These are phyloP conservation scores for Polyploca ridens DNA, from an alignment of 2,888 invertebrate species.

Conservation along the genomic window DNA sequence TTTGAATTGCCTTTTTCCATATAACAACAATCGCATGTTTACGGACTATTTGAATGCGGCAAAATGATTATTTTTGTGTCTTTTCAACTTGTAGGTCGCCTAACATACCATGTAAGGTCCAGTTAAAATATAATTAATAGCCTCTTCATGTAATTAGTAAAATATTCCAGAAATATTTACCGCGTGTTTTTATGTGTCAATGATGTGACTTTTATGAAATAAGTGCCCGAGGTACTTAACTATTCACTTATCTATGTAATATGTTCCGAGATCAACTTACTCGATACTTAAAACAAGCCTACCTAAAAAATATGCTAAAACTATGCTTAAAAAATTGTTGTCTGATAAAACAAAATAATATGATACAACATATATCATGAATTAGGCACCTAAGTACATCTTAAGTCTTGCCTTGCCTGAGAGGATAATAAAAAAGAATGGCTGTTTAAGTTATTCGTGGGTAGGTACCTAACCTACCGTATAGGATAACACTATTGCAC, in stretches of 20 bases:
- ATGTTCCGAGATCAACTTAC: no score
- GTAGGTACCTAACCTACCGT: background rate
- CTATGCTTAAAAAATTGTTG: no score
- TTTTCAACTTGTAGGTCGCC: slow-evolving; percentile 37
- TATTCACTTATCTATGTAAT: no score
- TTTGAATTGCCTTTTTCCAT: slow-evolving; percentile 73
- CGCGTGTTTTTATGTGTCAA: background rate
- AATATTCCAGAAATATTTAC: background rate
- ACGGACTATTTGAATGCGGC: slow-evolving; percentile 67
- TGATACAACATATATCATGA: no score
- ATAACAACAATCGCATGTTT: slow-evolving; percentile 72
- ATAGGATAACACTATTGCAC: slow-evolving; percentile 68
- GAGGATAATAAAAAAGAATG: no score
- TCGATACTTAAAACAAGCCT: no score
- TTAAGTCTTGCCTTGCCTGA: no score
- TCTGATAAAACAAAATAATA: no score
- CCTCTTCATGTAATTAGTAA: slow-evolving; percentile 10
- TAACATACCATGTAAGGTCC: slow-evolving; percentile 9
- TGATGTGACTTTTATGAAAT: background rate
- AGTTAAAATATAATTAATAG: slow-evolving; percentile 17
- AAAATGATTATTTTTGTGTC: slow-evolving; percentile 61
- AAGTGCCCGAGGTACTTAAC: no score
- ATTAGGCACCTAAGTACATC: no score
- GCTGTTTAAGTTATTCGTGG: no score
- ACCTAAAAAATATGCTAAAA: no score